Evolutionary conservation across 2,113 vertebrate species (phyloP).

Genomic region (Oxygymnocypris stewartii): DNA sequence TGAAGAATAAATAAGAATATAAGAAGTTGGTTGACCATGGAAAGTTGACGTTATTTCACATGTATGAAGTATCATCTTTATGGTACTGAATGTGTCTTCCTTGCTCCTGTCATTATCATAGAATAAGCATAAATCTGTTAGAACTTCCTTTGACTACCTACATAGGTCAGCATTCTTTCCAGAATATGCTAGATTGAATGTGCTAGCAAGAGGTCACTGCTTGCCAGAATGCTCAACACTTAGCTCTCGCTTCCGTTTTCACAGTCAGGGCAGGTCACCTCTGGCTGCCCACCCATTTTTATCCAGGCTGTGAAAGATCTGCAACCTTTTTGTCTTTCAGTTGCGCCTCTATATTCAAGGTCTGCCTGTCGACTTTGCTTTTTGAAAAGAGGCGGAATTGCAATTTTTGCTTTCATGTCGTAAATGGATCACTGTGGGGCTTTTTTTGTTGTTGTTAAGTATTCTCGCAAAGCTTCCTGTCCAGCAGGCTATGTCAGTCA

Average conservation of each 20-base stretch:
- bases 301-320: constrained; percentile 27
- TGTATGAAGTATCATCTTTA: background rate
- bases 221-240: constrained; percentile 15
- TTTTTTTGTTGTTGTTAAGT: constrained; percentile 16
- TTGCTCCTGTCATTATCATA: background rate
- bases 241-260: constrained; percentile 23
- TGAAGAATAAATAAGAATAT: constrained; percentile 13
- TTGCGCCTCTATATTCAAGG: constrained; percentile 22
- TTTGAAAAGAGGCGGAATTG: constrained; percentile 40
- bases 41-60: background rate
- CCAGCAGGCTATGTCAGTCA: constrained; percentile 49
- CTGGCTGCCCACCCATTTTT: constrained; percentile 40
- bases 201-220: constrained; percentile 29
- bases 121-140: background rate
- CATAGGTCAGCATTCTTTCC: background rate
- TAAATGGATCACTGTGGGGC: constrained; percentile 13
- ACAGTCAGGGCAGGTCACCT: constrained; percentile 45
- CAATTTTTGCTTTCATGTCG: constrained; percentile 42
- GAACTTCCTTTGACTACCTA: background rate
- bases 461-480: constrained; percentile 9
- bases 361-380: constrained; percentile 32
- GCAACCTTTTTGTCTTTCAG: constrained; percentile 41
- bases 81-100: background rate
- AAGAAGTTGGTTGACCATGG: background rate
- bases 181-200: background rate